phyloP scores from a whole-genome alignment of 2,888 invertebrate genomes.

The Dynastes maya region DNA sequence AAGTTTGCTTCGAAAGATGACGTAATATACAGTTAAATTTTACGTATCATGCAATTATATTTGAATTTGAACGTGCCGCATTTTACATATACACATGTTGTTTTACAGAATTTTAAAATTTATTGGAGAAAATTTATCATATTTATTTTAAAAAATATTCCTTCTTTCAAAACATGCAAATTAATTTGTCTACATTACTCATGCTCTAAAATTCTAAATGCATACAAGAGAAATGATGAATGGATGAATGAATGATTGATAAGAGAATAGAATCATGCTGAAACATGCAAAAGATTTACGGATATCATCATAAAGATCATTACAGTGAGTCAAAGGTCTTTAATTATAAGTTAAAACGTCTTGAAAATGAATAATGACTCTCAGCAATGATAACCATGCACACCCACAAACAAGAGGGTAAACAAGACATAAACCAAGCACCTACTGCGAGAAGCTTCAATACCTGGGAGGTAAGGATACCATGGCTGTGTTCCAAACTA shows the following conservation, averaged over 20 bases:
- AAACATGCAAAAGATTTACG: slow-evolving; percentile 22
- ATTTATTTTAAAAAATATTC: neutral
- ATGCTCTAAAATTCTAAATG: neutral
- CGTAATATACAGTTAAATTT: neutral
- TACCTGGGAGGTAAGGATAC: slow-evolving; percentile 78
- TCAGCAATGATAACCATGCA: neutral
- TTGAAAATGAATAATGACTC: neutral
- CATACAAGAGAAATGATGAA: neutral
- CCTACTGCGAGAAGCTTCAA: slow-evolving; percentile 59
- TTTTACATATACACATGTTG: neutral
- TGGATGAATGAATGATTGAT: slow-evolving; percentile 16
- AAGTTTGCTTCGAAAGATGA: neutral
- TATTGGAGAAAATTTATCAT: neutral
- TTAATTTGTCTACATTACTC: neutral
- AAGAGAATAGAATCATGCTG: slow-evolving; percentile 1
- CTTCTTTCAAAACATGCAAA: neutral
- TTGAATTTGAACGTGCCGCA: neutral
- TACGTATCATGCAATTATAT: slow-evolving; percentile 2
- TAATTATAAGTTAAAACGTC: neutral
- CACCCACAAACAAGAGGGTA: slow-evolving; percentile 15
- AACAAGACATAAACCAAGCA: slow-evolving; percentile 44
- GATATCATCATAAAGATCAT: neutral
- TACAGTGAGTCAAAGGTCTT: neutral
- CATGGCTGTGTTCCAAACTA: slow-evolving; percentile 78
- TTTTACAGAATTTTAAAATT: neutral